A percentile compares a stretch with the other conserved stretches of the same genome.
Evolutionary conservation across 2,797 vertebrate species (phyloP).

Genomic region (Tragopan temminckii): DNA sequence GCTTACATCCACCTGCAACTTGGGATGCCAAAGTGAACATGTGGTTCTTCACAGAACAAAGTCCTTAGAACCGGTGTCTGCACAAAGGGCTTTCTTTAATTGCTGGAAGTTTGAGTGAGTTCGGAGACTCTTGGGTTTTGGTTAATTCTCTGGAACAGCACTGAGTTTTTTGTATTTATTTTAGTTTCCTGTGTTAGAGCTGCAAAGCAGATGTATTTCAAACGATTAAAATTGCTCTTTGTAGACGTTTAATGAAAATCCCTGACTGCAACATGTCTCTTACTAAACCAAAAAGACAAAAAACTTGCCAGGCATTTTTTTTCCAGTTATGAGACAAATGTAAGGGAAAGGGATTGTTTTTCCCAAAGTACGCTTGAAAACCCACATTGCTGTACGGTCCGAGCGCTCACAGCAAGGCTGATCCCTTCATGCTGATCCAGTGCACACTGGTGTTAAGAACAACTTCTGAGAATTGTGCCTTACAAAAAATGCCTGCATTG

Average conservation of each 20-base stretch:
- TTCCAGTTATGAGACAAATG: neutral
- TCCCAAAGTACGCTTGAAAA: neutral
- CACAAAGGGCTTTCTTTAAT: conserved; percentile 12
- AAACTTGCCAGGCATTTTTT: neutral
- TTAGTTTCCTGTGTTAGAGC: conserved; percentile 32
- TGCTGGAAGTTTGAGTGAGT: neutral
- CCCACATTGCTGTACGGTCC: neutral
- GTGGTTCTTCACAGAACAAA: neutral
- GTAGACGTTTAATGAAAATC: conserved; percentile 2
- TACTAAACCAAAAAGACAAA: neutral
- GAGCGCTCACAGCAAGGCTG: neutral
- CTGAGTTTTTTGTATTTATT: conserved; percentile 3
- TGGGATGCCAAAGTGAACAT: neutral
- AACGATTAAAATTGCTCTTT: neutral
- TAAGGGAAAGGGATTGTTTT: neutral
- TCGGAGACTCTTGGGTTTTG: conserved; percentile 22
- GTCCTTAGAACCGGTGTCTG: neutral
- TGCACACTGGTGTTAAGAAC: neutral
- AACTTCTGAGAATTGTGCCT: neutral
- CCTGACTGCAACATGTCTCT: neutral
- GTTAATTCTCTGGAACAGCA: conserved; percentile 6
- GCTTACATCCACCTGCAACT: neutral
- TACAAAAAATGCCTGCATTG: neutral
- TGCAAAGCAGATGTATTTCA: conserved; percentile 46
- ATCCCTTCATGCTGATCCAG: neutral